Evolutionary conservation across 2,113 vertebrate genomes (phyloP).

Genomic region (Hippocampus zosterae): DNA sequence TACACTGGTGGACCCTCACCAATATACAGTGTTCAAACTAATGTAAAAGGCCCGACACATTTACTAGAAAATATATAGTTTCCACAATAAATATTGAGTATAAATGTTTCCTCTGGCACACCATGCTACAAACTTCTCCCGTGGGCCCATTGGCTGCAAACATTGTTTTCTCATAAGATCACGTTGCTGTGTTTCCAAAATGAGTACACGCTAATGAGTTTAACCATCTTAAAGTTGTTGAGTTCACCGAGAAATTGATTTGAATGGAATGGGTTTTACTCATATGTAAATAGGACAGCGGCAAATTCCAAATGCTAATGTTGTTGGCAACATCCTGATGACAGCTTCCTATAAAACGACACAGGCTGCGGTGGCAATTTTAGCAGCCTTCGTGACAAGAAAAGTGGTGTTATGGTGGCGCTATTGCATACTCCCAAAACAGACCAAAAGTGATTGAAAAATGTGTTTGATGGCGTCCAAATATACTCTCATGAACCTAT

Average conservation of each 20-base stretch:
- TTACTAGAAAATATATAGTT: not conserved
- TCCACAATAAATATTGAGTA: not conserved
- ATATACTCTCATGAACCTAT: not conserved
- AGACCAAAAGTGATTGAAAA: not conserved
- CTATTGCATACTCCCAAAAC: not conserved
- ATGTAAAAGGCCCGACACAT: not conserved
- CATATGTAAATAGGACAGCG: conserved; percentile 1
- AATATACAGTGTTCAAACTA: not conserved
- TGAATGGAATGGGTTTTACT: not conserved
- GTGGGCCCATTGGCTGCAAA: not conserved
- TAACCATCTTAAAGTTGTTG: not conserved
- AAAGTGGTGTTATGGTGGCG: not conserved
- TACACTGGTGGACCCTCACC: not conserved
- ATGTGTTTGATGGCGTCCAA: not conserved
- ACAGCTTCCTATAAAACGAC: not conserved
- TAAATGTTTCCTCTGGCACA: not conserved
- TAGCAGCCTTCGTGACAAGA: not conserved
- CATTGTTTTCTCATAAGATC: not conserved
- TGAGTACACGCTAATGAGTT: not conserved
- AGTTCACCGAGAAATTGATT: not conserved
- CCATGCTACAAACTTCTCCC: not conserved
- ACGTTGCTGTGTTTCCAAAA: not conserved
- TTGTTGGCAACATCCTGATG: not conserved
- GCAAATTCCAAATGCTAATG: conserved; percentile 4
- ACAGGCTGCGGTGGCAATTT: not conserved